Evolutionary conservation across 2,888 invertebrate genomes (phyloP).

Genomic region (Epicampocera succincta): DNA sequence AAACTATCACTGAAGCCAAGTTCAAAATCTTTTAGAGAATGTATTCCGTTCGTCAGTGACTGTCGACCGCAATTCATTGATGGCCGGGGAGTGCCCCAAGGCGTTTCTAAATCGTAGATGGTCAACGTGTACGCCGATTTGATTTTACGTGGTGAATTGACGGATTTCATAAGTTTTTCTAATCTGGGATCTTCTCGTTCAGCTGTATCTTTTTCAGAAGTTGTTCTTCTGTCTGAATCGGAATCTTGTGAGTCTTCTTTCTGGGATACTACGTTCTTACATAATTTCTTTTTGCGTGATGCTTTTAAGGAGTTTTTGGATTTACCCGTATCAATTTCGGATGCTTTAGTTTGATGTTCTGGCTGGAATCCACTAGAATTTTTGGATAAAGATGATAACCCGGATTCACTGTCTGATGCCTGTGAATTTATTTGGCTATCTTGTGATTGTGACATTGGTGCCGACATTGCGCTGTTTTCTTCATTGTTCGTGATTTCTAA

Average conservation of each 20-base stretch:
- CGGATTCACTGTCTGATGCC: conserved; percentile 76
- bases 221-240: conserved; percentile 73
- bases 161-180: conserved; percentile 74
- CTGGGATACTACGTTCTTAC: conserved; percentile 75
- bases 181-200: conserved; percentile 60
- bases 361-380: conserved; percentile 76
- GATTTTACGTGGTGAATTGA: conserved; percentile 77
- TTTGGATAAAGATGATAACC: conserved; percentile 74
- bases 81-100: conserved; percentile 60
- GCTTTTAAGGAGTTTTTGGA: conserved; percentile 75
- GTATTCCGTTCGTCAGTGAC: not conserved
- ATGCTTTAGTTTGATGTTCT: conserved; percentile 64
- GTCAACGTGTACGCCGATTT: conserved; percentile 78
- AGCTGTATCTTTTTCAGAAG: conserved; percentile 3
- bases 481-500: conserved; percentile 28
- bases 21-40: not conserved
- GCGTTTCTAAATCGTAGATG: conserved; percentile 59
- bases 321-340: conserved; percentile 67
- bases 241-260: conserved; percentile 78
- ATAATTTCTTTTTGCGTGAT: conserved; percentile 77
- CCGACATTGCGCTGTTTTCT: conserved; percentile 19
- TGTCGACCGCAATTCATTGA: no score
- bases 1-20: conserved; percentile 72
- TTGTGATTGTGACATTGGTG: conserved; percentile 14
- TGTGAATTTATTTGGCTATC: conserved; percentile 72